Evolutionary conservation across 1,140 invertebrate species (phyloP), one percentile per base, ranked within the genome.

Genomic region (Trinorchestia longiramus): DNA sequence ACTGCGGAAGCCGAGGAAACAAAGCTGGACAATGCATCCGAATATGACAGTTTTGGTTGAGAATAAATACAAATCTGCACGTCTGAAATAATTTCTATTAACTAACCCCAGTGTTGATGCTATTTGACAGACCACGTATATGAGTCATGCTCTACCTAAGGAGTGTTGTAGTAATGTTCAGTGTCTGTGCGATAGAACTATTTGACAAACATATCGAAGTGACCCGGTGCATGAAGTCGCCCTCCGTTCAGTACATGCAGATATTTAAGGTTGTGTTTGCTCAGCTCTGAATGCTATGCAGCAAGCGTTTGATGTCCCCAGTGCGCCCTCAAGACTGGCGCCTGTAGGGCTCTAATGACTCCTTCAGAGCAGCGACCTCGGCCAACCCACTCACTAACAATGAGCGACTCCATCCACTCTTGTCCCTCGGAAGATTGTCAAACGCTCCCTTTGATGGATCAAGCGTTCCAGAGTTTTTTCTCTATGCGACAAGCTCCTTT

Each of bases 371-470:
- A 15, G 41, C 88, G 43, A 90, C 88, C 88, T 90, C 88, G 36
- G 88, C 88, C 41, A 90, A 43, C n/a, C 88, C 88, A 43, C n/a
- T 41, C 88, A 43, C 88, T 90, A 90, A 90, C 88, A 90, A 90
- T 90, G 88, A 90, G 88, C 88, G 88, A 42, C 88, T 90, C 43
- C 88, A 17, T 90, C 88, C 88, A 11, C 88, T 90, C 41, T 90
- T 43, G 41, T 90, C 88, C 88, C 88, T 90, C 88, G 88, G 88
- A 77, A 77, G 62, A 90, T 90, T 90, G 88, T 90, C 88, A 42
- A 90, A 43, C 88, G 88, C 88, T 90, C 41, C 88, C 88, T 90
- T 90, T 90, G 88, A 90, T 90, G 88, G 88, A 41, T 42, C 41
- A 43, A 41, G 88, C 88, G 43, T 43, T 90, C 88, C n/a, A 42